Conservation (phyloP, 2,113 vertebrate genomes). For the Chionis minor region DNA sequence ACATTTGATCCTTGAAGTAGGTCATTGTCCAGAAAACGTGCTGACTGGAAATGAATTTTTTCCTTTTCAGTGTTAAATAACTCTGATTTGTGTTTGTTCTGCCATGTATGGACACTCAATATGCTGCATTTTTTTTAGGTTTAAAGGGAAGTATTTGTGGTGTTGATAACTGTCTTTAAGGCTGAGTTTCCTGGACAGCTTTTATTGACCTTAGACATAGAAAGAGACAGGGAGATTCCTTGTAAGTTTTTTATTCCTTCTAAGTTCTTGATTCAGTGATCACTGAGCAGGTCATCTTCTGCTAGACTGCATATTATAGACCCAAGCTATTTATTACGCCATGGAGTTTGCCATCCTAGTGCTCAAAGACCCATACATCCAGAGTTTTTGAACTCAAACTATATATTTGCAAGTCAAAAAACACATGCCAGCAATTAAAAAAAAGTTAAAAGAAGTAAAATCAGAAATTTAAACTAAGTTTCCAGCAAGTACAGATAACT, state of each 20-base stretch:
- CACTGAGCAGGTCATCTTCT: background rate
- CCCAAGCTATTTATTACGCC: background rate
- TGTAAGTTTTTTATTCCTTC: background rate
- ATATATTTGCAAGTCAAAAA: background rate
- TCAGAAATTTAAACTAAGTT: background rate
- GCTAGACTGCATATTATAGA: background rate
- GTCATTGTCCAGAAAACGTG: background rate
- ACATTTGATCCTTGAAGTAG: background rate
- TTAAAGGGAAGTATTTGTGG: background rate
- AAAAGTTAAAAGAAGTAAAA: background rate
- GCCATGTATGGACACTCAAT: rapidly evolving
- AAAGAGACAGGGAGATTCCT: background rate
- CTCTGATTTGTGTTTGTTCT: background rate
- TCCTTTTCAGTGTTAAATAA: background rate
- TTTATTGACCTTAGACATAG: background rate
- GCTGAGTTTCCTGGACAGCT: background rate
- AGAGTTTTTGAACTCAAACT: background rate
- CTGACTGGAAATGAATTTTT: background rate
- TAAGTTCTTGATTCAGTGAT: background rate
- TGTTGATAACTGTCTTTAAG: background rate
- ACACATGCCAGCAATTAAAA: rapidly evolving
- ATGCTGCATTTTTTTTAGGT: background rate
- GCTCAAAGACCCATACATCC: background rate
- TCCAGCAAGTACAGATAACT: background rate
- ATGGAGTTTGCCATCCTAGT: background rate